These are phyloP conservation scores for Trichonephila clavata DNA, from an alignment of 1,140 invertebrate genomes.

Conservation along the genomic window DNA sequence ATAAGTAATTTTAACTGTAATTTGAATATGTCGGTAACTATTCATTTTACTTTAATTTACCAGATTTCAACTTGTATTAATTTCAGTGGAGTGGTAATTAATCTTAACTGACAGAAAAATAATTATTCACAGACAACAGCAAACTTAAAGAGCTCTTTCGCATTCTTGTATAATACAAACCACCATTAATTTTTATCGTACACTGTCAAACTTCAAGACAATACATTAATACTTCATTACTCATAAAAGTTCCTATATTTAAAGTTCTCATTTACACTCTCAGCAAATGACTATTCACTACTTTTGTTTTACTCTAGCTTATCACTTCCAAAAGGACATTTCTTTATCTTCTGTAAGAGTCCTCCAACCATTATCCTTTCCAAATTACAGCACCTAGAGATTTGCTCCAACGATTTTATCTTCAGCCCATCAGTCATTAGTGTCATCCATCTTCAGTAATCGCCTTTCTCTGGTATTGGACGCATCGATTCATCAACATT, in stretches of 20 bases:
- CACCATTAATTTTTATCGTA: too few species aligned
- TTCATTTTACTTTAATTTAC: too few species aligned
- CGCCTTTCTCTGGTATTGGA: not conserved
- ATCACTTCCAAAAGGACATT: not conserved
- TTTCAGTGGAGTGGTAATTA: too few species aligned
- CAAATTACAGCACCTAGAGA: not conserved
- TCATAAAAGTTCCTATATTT: not conserved
- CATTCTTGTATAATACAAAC: too few species aligned
- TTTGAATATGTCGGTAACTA: too few species aligned
- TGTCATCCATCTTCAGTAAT: constrained; percentile 4
- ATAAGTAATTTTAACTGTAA: too few species aligned
- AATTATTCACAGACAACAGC: too few species aligned
- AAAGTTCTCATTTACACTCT: not conserved
- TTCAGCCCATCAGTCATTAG: not conserved
- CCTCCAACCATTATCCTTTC: not conserved
- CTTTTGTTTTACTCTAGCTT: not conserved
- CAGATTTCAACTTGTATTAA: too few species aligned
- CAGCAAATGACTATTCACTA: not conserved
- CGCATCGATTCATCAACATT: not conserved
- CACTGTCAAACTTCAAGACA: not conserved
- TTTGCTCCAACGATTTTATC: not conserved
- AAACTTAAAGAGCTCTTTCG: too few species aligned
- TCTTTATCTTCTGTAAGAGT: not conserved
- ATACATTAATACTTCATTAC: not conserved
- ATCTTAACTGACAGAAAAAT: too few species aligned